Evolutionary conservation across 2,113 vertebrate species (phyloP), one percentile per base, ranked within the genome.

Genomic region (Pachycephala philippinensis): DNA sequence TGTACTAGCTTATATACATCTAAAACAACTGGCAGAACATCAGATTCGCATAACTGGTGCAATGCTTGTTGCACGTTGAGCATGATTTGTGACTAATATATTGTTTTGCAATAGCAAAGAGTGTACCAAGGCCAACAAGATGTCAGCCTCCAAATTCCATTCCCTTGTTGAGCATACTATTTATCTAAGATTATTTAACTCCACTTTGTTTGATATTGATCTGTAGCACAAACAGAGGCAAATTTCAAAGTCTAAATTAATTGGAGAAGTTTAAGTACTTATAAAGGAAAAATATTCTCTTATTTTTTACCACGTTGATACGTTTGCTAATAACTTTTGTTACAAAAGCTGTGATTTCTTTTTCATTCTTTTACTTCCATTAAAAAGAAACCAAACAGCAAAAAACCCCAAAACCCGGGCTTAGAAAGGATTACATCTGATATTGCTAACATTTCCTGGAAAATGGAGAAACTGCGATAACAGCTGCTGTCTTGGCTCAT

Each of bases 371-470:
- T 12, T 86, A 45, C 24, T 87, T 90, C 22, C 68, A 63, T 75
- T 7, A 2, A 8, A 61, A 10, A 65, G 5, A 60, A 61, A 37
- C 1, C 3, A 61, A 69, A 15, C 28, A 52, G 31, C 37, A 54
- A 42, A 72, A 69, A 40, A 45, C 50, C 7, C 13, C 15, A 52
- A 81, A 91, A 81, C 5, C 57, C 81, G 30, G 82, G 59, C 40
- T 95, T 90, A 93, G 87, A 87, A 90, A 76, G 61, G 74, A 85
- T 95, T 95, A 42, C 49, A 31, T 94, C 57, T 92, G 59, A 79
- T 93, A 91, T 93, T 91, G 79, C 88, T 97, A 89, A 85, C 84
- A 53, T 95, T 97, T 97, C 75, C 90, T 95, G 87, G 89, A 96
- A 39, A 95, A 92, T 84, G 61, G 86, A 92, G 90, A 94, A 96